phyloP scores from a whole-genome alignment of 2,888 invertebrate species.

The Sceliomorpha sp. region DNA sequence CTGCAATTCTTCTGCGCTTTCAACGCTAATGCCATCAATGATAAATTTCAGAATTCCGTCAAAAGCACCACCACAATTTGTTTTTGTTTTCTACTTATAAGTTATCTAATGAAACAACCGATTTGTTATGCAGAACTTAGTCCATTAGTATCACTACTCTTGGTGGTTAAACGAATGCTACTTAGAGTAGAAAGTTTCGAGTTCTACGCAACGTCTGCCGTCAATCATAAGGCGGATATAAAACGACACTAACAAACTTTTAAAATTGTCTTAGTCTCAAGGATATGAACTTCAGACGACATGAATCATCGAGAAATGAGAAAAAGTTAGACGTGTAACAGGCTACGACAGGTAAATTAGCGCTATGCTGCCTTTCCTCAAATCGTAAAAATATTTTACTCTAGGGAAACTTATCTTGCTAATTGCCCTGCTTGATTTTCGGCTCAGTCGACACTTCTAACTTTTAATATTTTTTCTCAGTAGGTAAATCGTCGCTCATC shows the following conservation, averaged over 20 bases:
- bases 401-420: too few species aligned
- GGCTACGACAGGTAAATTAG: too few species aligned
- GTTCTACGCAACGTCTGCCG: slow-evolving; percentile 45
- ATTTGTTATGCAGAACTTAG: slow-evolving; percentile 53
- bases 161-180: slow-evolving; percentile 41
- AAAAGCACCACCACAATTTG: slow-evolving; percentile 24
- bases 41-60: slow-evolving; percentile 38
- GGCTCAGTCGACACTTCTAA: too few species aligned
- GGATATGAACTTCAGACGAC: too few species aligned
- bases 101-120: slow-evolving; percentile 52
- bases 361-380: too few species aligned
- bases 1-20: slow-evolving; percentile 77
- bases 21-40: slow-evolving; percentile 77
- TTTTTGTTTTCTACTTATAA: slow-evolving; percentile 23
- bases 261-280: slow-evolving; percentile 30
- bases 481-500: too few species aligned
- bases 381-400: too few species aligned
- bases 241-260: slow-evolving; percentile 55
- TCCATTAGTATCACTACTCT: slow-evolving; percentile 43
- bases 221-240: slow-evolving; percentile 53
- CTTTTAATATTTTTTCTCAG: too few species aligned
- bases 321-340: too few species aligned
- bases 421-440: too few species aligned
- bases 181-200: slow-evolving; percentile 44
- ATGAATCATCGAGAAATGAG: too few species aligned